phyloP scores from a whole-genome alignment of 92 coral and sea anemone species.

The Umimayanthus kanabou region DNA sequence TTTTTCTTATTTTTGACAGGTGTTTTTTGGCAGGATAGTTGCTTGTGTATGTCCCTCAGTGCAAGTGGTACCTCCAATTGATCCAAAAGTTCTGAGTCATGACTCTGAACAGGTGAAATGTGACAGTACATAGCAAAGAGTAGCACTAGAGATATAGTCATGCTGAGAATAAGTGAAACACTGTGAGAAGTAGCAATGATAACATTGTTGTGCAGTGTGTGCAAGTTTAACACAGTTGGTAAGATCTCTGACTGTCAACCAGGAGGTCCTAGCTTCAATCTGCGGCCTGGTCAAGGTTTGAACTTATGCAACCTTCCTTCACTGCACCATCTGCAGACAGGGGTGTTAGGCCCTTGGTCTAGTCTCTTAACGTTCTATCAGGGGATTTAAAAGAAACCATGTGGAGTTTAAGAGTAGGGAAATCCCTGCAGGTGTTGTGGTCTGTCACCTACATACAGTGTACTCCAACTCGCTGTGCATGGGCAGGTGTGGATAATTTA shows the following conservation, averaged over 20 bases:
- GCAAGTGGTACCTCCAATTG: conserved; percentile 60
- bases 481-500: no score
- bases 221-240: background rate
- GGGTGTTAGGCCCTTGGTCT: background rate
- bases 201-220: background rate
- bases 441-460: no score
- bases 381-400: background rate
- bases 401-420: no score
- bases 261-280: no score
- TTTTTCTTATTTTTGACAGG: conserved; percentile 34
- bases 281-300: background rate
- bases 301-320: no score
- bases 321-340: no score
- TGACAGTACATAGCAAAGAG: no score
- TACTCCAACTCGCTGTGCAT: no score
- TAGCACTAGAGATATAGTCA: background rate
- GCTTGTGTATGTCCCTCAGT: conserved; percentile 58
- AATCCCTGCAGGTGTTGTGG: no score
- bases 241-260: no score
- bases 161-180: no score
- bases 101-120: conserved; percentile 65
- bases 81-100: conserved; percentile 59
- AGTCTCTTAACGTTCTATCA: background rate
- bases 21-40: conserved; percentile 61
- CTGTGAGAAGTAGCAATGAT: no score